These are phyloP conservation scores for Nomia melanderi DNA, from an alignment of 1,140 invertebrate genomes.

Conservation along the genomic window DNA sequence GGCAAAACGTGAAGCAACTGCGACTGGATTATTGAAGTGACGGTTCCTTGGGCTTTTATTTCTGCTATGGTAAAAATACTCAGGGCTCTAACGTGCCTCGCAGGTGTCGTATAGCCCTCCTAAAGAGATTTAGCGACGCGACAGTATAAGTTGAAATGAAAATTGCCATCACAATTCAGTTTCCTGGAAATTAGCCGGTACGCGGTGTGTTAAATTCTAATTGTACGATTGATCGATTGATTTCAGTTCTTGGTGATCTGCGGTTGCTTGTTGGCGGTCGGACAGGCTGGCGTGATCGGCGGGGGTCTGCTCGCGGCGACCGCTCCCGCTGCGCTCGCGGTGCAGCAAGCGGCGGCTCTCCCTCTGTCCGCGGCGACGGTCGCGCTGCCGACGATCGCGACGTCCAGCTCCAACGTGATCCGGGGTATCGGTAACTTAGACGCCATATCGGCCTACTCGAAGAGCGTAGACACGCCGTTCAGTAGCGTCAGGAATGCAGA, in stretches of 20 bases:
- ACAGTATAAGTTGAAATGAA: too few relatives aligned
- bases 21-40: too few relatives aligned
- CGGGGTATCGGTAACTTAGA: conserved; percentile 61
- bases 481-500: conserved; percentile 66
- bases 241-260: conserved; percentile 57
- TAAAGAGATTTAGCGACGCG: too few relatives aligned
- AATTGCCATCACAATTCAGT: too few relatives aligned
- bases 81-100: too few relatives aligned
- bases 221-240: neutral
- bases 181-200: too few relatives aligned
- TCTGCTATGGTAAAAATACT: too few relatives aligned
- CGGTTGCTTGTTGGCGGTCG: conserved; percentile 56
- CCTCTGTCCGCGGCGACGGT: conserved; percentile 19
- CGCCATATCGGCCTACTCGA: conserved; percentile 55
- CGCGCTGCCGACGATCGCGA: conserved; percentile 40
- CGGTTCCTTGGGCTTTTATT: too few relatives aligned
- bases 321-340: conserved; percentile 37
- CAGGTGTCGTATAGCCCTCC: too few relatives aligned
- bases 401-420: conserved; percentile 52
- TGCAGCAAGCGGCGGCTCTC: conserved; percentile 35
- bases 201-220: too few relatives aligned
- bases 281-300: conserved; percentile 47
- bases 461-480: conserved; percentile 67
- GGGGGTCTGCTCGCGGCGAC: conserved; percentile 55
- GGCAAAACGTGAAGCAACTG: too few relatives aligned